Base-by-base conservation (phyloP, 2,888 invertebrate genomes). In the Lasioglossum figueresi region DNA sequence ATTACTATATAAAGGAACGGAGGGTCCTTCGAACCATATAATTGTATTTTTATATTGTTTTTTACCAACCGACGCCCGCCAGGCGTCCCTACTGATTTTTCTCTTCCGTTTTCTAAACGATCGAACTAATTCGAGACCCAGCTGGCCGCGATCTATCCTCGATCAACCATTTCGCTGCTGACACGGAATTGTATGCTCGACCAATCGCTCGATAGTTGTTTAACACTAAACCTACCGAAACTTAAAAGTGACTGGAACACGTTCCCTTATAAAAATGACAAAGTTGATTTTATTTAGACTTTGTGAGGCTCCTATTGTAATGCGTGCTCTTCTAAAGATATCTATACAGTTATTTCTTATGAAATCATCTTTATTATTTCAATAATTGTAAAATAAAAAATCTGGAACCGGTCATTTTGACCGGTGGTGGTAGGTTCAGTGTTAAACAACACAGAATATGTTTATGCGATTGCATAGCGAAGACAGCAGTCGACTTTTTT, bases 41-140 rank as follows among this genome's bases (percentile, higher is more conserved):
- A 91, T 89, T 91, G 90, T 93, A 93, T 93, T 93, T 93, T 93
- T 93, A 86, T 91, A 93, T 93, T 92, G 88, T 91, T 92, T 92
- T 93, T 91, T 89, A 89, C 80, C 87, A 86, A 84, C 83, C 66
- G 81, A 81, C 72, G 82, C 77, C 45, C 37, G 27, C 5, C 37
- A 83, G 87, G 88, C 82, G 86, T 66, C 87, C 80, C 84, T 86
- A 85, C 88, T 88, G 88, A 87, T 89, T 90, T 89, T 90, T 80
- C 86, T 87, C 89, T 88, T 89, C 86, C 86, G 90, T 88, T 90
- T 90, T 88, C 82, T 81, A 82, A 79, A 85, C 56, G 76, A 74
- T 86, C 78, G 59, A 82, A 80, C 66, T 73, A 45, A 72, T 76
- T 88, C 88, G 84, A 84, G 71, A 86, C 76, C 88, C 83, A 90